A percentile compares a stretch with the other conserved stretches of the same genome.
phyloP scores from a whole-genome alignment of 2,797 vertebrate species.

The Xiphophorus birchmanni region DNA sequence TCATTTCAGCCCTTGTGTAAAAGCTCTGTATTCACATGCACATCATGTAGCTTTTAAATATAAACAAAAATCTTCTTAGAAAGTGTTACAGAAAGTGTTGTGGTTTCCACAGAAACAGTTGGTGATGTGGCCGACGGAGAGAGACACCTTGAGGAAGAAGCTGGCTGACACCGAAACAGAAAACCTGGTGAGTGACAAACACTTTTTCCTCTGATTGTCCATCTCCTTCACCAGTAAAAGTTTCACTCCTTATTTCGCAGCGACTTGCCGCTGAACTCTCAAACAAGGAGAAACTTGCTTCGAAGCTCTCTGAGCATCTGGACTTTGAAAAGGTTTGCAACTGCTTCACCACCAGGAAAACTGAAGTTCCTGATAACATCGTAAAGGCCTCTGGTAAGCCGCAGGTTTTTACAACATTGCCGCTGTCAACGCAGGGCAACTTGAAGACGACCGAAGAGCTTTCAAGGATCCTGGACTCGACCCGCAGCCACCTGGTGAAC shows the following conservation, averaged over 20 bases:
- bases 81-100: background rate
- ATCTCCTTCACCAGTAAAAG: background rate
- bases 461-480: slow-evolving; percentile 84
- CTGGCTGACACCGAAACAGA: slow-evolving; percentile 84
- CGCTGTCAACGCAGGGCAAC: slow-evolving; percentile 77
- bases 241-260: slow-evolving; percentile 65
- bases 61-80: background rate
- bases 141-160: slow-evolving; percentile 78
- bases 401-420: too few species aligned
- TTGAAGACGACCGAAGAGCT: slow-evolving; percentile 81
- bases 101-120: slow-evolving; percentile 74
- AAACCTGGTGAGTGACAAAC: slow-evolving; percentile 80
- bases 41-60: background rate
- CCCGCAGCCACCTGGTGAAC: slow-evolving; percentile 82
- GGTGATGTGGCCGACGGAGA: slow-evolving; percentile 78
- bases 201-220: background rate
- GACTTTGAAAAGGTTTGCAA: slow-evolving; percentile 87
- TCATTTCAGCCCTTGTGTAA: background rate
- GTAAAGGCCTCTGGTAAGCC: background rate
- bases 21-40: background rate
- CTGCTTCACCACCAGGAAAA: too few species aligned
- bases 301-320: slow-evolving; percentile 80
- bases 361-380: background rate
- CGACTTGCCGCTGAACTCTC: slow-evolving; percentile 83
- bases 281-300: slow-evolving; percentile 85